Evolutionary conservation across 2,797 vertebrate species (phyloP).

Genomic region (Harpagifer antarcticus): DNA sequence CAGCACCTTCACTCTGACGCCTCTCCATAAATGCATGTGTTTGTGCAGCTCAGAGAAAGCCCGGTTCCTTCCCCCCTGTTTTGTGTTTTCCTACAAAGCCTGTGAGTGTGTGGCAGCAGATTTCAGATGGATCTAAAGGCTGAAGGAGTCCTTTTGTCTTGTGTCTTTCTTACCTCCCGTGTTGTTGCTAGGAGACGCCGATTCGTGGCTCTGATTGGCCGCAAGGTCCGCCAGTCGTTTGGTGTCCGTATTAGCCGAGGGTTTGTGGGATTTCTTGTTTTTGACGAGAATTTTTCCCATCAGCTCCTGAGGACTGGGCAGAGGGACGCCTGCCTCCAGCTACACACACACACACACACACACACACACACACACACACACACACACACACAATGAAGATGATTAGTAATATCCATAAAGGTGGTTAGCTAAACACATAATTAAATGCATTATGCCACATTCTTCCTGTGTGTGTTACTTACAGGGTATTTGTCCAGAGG

Average conservation of each 20-base stretch:
- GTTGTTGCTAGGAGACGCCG: constrained; percentile 93
- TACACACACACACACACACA: constrained; percentile 50
- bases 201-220: constrained; percentile 93
- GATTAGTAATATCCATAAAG: no score
- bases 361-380: no score
- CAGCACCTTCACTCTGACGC: no score
- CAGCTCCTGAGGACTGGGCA: constrained; percentile 96
- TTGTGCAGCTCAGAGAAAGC: background rate
- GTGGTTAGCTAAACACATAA: no score
- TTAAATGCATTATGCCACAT: no score
- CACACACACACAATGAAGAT: no score
- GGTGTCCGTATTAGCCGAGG: constrained; percentile 88
- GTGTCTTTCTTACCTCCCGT: constrained; percentile 77
- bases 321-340: constrained; percentile 92
- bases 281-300: constrained; percentile 99
- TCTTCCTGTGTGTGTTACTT: constrained; percentile 59
- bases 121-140: constrained; percentile 38
- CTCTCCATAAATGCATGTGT: no score
- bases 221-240: constrained; percentile 94
- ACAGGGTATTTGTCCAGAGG: constrained; percentile 96
- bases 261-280: constrained; percentile 99
- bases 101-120: constrained; percentile 21
- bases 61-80: background rate
- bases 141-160: constrained; percentile 51
- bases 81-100: constrained; percentile 16